Conservation (phyloP, 2,113 vertebrate genomes). For the Progne subis region DNA sequence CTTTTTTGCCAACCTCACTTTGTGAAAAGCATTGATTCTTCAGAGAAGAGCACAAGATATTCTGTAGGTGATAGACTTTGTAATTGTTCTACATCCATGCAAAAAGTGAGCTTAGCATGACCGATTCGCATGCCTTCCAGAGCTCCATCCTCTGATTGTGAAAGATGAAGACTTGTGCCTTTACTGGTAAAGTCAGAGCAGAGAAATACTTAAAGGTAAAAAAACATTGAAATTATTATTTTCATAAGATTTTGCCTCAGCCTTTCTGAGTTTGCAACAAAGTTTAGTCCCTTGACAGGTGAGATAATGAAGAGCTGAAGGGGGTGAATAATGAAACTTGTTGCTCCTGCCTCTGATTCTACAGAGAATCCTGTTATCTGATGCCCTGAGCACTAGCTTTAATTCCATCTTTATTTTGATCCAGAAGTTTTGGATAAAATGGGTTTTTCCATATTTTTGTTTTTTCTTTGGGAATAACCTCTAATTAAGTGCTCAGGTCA, state of each 20-base stretch:
- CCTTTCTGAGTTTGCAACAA: neutral
- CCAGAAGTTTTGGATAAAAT: neutral
- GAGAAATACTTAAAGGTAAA: neutral
- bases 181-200: neutral
- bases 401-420: neutral
- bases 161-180: neutral
- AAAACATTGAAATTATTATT: neutral
- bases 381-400: neutral
- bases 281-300: neutral
- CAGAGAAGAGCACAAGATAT: neutral
- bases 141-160: neutral
- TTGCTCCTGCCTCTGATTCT: neutral
- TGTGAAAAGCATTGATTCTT: neutral
- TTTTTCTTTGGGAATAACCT: neutral
- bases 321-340: neutral
- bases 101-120: neutral
- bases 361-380: neutral
- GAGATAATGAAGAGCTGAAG: neutral
- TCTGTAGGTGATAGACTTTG: neutral
- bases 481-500: neutral
- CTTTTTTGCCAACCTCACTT: neutral
- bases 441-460: neutral
- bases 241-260: neutral
- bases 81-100: neutral
- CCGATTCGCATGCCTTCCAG: neutral